Conservation (phyloP, 2,888 invertebrate genomes). For the Plemyria rubiginata region DNA sequence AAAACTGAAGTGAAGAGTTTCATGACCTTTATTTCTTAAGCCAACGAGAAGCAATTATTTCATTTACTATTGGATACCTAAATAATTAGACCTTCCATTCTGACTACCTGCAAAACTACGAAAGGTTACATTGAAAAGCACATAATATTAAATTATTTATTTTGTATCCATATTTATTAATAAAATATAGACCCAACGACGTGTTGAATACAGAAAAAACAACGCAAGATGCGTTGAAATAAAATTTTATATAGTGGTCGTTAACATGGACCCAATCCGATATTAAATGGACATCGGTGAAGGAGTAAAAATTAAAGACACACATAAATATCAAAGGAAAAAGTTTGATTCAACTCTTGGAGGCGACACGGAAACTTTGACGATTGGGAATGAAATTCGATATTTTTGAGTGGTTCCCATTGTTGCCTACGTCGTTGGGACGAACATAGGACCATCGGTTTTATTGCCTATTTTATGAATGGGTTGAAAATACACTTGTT, state of each 20-base stretch:
- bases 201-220: slow-evolving; percentile 75
- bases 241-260: slow-evolving; percentile 83
- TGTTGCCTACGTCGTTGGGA: slow-evolving; percentile 57
- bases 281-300: slow-evolving; percentile 80
- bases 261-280: slow-evolving; percentile 77
- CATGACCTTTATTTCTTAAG: not conserved
- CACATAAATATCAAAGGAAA: slow-evolving; percentile 78
- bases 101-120: not conserved
- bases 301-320: slow-evolving; percentile 83
- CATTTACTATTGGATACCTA: too few relatives aligned
- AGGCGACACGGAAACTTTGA: slow-evolving; percentile 63
- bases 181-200: slow-evolving; percentile 77
- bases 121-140: slow-evolving; percentile 34
- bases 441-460: slow-evolving; percentile 58
- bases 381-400: slow-evolving; percentile 77
- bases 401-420: slow-evolving; percentile 67
- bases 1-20: slow-evolving; percentile 4
- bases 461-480: slow-evolving; percentile 72
- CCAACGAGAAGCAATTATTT: not conserved
- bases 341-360: slow-evolving; percentile 69
- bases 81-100: too few relatives aligned
- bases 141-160: slow-evolving; percentile 42
- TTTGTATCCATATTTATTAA: slow-evolving; percentile 64
- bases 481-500: slow-evolving; percentile 49
- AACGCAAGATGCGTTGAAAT: slow-evolving; percentile 74